Evolutionary conservation across 2,113 vertebrate genomes (phyloP).

Genomic region (Trachemys scripta): DNA sequence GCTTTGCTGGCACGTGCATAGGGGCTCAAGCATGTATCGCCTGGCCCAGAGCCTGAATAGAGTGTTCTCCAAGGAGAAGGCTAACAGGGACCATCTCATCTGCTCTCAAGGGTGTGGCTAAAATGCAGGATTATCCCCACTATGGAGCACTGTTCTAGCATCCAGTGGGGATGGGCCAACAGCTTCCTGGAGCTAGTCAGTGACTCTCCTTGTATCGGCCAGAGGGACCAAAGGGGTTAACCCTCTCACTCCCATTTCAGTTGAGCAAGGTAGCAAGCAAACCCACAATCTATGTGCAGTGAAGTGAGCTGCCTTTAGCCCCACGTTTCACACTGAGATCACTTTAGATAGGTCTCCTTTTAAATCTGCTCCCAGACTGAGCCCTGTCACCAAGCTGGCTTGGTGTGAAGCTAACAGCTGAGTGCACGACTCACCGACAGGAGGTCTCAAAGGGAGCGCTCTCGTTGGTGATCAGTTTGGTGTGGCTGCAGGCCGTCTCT

Average conservation of each 20-base stretch:
- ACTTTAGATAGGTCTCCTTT: neutral
- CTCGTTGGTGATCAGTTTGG: slow-evolving; percentile 89
- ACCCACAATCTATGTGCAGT: neutral
- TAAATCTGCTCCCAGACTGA: neutral
- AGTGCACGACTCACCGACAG: slow-evolving; percentile 86
- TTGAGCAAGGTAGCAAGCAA: neutral
- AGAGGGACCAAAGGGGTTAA: neutral
- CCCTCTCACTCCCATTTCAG: neutral
- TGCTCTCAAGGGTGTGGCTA: neutral
- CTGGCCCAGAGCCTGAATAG: neutral
- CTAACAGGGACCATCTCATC: neutral
- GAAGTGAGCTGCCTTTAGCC: neutral
- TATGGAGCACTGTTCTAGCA: neutral
- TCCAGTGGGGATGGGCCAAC: neutral
- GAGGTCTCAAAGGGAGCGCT: slow-evolving; percentile 90
- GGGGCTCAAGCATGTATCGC: neutral
- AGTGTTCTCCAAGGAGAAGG: neutral
- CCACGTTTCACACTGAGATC: neutral
- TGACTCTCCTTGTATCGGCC: neutral
- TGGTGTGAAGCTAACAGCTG: neutral
- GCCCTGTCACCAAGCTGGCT: neutral
- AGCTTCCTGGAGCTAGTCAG: neutral
- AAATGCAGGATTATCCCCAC: neutral
- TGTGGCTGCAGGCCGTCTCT: slow-evolving; percentile 92
- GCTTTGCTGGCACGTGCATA: neutral